Conservation (phyloP, 2,113 vertebrate species). For the Lipophrys pholis region DNA sequence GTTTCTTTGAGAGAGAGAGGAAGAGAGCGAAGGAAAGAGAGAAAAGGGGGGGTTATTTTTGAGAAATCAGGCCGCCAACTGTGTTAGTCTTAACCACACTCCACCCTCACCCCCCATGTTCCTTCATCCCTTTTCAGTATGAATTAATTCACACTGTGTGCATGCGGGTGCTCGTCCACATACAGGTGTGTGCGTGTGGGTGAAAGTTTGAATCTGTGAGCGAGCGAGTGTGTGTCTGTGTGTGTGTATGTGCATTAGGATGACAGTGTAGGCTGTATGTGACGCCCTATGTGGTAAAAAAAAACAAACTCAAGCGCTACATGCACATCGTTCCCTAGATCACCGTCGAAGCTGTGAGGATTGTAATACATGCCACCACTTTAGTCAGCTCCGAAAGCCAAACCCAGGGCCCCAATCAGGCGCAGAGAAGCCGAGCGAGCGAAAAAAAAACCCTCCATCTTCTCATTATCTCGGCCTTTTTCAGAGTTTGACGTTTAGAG, state of each 20-base stretch:
- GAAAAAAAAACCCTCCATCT: conserved; percentile 55
- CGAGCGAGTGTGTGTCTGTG: not conserved
- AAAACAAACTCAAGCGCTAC: conserved; percentile 24
- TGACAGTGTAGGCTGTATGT: conserved; percentile 40
- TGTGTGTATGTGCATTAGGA: conserved; percentile 2
- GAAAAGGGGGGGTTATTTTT: conserved; percentile 40
- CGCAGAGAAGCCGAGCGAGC: conserved; percentile 22
- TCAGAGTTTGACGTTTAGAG: conserved; percentile 70
- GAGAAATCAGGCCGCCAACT: conserved; percentile 66
- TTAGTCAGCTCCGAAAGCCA: conserved; percentile 39
- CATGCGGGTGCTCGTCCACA: conserved; percentile 54
- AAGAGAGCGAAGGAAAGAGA: too few relatives aligned
- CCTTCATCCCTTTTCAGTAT: conserved; percentile 62
- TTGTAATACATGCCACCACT: conserved; percentile 52
- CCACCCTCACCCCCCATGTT: conserved; percentile 56
- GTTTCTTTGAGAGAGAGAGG: conserved; percentile 18
- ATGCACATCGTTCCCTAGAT: conserved; percentile 47
- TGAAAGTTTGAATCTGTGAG: conserved; percentile 54
- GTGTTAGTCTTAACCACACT: conserved; percentile 63
- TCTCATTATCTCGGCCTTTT: conserved; percentile 49
- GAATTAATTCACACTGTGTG: conserved; percentile 65
- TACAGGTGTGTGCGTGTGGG: conserved; percentile 58
- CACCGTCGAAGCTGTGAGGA: conserved; percentile 65
- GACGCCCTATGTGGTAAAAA: conserved; percentile 30
- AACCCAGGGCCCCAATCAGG: conserved; percentile 29